These are phyloP conservation scores for Chaunax sp. DNA, from an alignment of 2,797 vertebrate genomes.

Conservation along the genomic window DNA sequence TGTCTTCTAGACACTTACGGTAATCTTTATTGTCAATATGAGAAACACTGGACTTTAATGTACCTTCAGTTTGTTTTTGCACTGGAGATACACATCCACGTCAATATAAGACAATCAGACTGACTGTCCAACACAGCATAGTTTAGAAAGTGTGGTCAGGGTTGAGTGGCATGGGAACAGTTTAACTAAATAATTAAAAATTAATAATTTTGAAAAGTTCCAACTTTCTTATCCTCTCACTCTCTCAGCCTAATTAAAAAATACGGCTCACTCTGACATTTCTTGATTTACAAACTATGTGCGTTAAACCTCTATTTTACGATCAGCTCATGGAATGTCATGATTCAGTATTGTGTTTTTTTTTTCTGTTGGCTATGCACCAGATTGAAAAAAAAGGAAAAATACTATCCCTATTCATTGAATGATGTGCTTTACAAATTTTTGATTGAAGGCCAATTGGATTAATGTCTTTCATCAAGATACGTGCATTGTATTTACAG, in stretches of 20 bases:
- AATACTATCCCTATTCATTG: conserved; percentile 9
- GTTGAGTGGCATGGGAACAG: too few relatives aligned
- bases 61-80: too few relatives aligned
- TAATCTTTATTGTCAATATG: too few relatives aligned
- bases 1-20: too few relatives aligned
- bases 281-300: conserved; percentile 27
- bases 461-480: conserved; percentile 48
- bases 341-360: conserved; percentile 40
- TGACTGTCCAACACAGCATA: too few relatives aligned
- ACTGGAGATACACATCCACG: too few relatives aligned
- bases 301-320: too few relatives aligned
- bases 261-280: conserved; percentile 18
- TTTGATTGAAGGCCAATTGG: conserved; percentile 47
- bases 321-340: conserved; percentile 24
- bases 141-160: too few relatives aligned
- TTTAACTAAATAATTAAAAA: conserved; percentile 65
- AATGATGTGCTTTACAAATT: conserved; percentile 32
- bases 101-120: too few relatives aligned
- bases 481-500: conserved; percentile 34
- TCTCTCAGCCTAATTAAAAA: conserved; percentile 21
- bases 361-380: conserved; percentile 47
- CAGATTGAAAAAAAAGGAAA: conserved; percentile 32
- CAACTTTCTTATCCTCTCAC: conserved; percentile 25
- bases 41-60: too few relatives aligned
- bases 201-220: conserved; percentile 37